Base-by-base conservation (phyloP, 2,888 invertebrate species). In the Rhorus exstirpatorius region DNA sequence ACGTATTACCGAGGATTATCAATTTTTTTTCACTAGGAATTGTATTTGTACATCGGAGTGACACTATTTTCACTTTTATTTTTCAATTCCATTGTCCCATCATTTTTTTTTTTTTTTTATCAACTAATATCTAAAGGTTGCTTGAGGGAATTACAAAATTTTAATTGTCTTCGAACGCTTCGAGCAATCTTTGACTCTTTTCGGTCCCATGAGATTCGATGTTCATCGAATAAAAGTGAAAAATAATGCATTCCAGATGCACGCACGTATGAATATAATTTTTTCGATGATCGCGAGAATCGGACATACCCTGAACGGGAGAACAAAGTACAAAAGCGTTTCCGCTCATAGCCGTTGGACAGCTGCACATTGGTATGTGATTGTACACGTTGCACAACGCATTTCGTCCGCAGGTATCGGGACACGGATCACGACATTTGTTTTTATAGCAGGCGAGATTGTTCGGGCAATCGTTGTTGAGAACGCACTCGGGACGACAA, bases 341-440 rank as follows among this genome's bases (percentile, higher is more conserved):
- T 86, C 97, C 98, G 14, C 95, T 94, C 92, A 95, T 96, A 60
- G 96, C 96, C 70, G 92, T 91, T 35, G 95, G 94, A 91, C 97
- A 97, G 91, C 94, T 95, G 82, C 93, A 93, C 78, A 93, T 92
- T 3, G 93, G 92, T 60, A 94, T 91, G 46, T 94, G 93, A 83
- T 93, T 93, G 10, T 96, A 93, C 38, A 96, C 95, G 88, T 95
- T 94, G 86, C 96, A 96, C 51, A 95, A 93, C 0, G 96, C 95
- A 89, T 95, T 95, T 8, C 89, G 93, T 93, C 96, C 96, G 88
- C 96, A 97, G 63, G 95, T 95, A 78, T 95, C 95, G 38, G 95
- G 95, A 86, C 97, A 97, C 41, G 97, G 97, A 91, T 97, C 95
- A 24, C 93, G 91, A 90, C 98, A 98, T 93, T 96, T 97, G 86